Conservation (phyloP, 2,113 vertebrate genomes). For the Mustela lutreola region DNA sequence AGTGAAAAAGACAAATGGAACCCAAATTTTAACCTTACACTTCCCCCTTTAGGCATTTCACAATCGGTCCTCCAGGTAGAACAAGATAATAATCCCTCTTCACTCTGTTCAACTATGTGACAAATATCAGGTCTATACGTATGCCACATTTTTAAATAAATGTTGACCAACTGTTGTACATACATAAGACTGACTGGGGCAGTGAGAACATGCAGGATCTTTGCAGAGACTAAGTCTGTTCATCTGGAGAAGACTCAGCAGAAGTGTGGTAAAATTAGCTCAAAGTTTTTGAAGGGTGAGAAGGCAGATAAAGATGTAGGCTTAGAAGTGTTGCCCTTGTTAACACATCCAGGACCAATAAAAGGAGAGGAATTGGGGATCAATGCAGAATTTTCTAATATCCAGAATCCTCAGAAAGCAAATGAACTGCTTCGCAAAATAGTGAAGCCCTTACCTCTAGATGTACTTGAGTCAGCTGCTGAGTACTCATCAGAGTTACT, state of each 20-base stretch:
- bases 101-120: background rate
- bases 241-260: background rate
- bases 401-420: constrained; percentile 1
- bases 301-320: background rate
- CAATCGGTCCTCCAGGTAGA: background rate
- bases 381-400: background rate
- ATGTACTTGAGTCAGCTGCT: background rate
- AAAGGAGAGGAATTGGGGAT: background rate
- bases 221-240: background rate
- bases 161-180: background rate
- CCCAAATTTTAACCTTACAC: background rate
- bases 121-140: background rate
- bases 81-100: background rate
- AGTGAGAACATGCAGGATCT: background rate
- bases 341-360: background rate
- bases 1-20: background rate
- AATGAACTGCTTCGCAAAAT: background rate
- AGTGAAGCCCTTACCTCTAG: background rate
- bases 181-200: background rate
- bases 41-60: background rate
- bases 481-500: background rate
- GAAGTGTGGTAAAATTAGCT: background rate
- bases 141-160: background rate
- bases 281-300: background rate
- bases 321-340: background rate